A percentile compares a stretch with the other conserved stretches of the same genome.
phyloP scores from a whole-genome alignment of 2,113 vertebrate species.

The Bubo bubo region DNA sequence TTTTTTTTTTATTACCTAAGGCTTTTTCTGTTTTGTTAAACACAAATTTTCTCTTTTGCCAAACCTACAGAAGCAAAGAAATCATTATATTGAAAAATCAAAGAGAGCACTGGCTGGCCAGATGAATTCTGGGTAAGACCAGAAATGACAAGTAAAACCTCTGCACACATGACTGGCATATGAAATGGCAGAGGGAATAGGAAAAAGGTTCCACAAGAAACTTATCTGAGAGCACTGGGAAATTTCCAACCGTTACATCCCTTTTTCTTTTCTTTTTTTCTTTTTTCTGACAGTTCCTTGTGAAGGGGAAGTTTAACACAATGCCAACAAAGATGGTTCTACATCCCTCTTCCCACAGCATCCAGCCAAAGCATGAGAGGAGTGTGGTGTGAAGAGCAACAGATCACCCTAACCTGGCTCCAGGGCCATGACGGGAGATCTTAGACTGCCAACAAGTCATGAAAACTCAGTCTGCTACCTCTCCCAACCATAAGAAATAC shows the following conservation, averaged over 20 bases:
- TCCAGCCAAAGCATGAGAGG: background rate
- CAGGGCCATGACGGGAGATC: background rate
- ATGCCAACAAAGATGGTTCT: background rate
- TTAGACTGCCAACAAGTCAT: background rate
- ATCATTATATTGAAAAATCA: constrained; percentile 22
- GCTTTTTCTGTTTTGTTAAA: constrained; percentile 36
- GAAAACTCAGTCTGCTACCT: background rate
- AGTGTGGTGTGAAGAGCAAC: background rate
- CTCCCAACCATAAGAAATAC: background rate
- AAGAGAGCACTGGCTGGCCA: constrained; percentile 24
- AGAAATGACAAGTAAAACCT: background rate
- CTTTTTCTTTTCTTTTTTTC: too few relatives aligned
- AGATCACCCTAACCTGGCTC: background rate
- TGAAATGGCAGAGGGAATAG: background rate
- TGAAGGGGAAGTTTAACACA: background rate
- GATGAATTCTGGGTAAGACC: constrained; percentile 52
- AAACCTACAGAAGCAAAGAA: constrained; percentile 57
- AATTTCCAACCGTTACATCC: background rate
- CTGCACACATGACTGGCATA: background rate
- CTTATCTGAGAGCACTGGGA: background rate
- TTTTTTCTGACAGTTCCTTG: background rate
- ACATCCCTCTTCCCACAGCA: background rate
- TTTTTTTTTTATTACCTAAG: background rate
- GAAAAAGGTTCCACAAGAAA: background rate
- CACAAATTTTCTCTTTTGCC: background rate